Evolutionary conservation across 2,797 vertebrate species (phyloP).

Genomic region (Anguilla obscura): DNA sequence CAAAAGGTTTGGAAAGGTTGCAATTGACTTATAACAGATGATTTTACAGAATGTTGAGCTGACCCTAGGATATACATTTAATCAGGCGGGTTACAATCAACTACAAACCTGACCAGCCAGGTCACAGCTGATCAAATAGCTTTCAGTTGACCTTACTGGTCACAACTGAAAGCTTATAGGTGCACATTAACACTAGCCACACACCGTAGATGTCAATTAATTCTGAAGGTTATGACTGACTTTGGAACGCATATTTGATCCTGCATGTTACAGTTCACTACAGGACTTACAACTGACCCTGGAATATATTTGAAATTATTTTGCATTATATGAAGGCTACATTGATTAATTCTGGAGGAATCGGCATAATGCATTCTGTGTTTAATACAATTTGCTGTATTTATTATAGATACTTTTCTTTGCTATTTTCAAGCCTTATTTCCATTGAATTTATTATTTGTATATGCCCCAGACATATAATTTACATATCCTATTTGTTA

Average conservation of each 20-base stretch:
- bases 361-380: not conserved
- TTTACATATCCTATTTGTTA: slow-evolving; percentile 12
- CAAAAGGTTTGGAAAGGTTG: too few species aligned
- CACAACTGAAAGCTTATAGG: not conserved
- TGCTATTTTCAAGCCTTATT: not conserved
- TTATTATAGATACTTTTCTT: not conserved
- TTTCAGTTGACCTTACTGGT: not conserved
- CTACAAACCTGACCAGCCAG: too few species aligned
- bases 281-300: not conserved
- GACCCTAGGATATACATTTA: not conserved
- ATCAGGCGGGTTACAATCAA: too few species aligned
- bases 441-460: not conserved
- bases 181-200: not conserved
- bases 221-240: not conserved
- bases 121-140: not conserved
- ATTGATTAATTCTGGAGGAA: not conserved
- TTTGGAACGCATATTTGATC: not conserved
- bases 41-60: not conserved
- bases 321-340: not conserved
- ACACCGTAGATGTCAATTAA: not conserved
- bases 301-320: not conserved
- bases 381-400: not conserved
- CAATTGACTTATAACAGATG: not conserved
- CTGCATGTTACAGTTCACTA: not conserved
- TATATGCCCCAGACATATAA: not conserved